Evolutionary conservation across 92 coral and sea anemone species (phyloP), one percentile per base, ranked within the genome.

Genomic region (Actinostola sp.): DNA sequence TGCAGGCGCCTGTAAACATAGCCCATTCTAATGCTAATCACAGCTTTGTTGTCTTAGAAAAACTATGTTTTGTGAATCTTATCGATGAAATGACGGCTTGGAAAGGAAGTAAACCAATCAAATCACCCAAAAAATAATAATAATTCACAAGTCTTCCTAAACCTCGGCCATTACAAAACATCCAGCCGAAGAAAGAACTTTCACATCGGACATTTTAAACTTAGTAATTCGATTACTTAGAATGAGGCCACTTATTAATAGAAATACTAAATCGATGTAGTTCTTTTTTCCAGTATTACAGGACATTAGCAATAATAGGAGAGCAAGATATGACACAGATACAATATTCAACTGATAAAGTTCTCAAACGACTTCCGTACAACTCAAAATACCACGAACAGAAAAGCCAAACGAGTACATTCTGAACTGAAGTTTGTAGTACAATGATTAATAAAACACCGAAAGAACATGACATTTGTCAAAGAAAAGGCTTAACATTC

Each of bases 1-100:
- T 38, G 74, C 30, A 76, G 66, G 57, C 45, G 67, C 42, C 67
- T 48, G 62, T 68, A 38, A 68, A 68, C 63, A 68, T 9, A 51
- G 7, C 20, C 59, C 33, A 68, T 68, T 51, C 74, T 32, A 51
- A 68, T 51, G 50, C 50, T 68, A 64, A 68, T 68, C 61, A 34
- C 2, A 0, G n/a, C 45, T 68, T 31, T 64, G 54, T 67, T 67
- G 39, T 50, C 31, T 39, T 34, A 68, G 10, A 51, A 24, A 51
- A 68, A 33, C 12, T 26, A 10, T 50, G 62, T 33, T 68, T 44
- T 49, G 35, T 7, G 16, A 49, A 51, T 26, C 73, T 49, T n/a
- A 25, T 17, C 20, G 32, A 68, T 28, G 4, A 14, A 21, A 48
- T 28, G 25, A 1, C 28, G 17, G 33, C 4, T 19, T 38, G 35